Conservation (phyloP, 1,140 invertebrate genomes). For the Sminthurides bifidus region DNA sequence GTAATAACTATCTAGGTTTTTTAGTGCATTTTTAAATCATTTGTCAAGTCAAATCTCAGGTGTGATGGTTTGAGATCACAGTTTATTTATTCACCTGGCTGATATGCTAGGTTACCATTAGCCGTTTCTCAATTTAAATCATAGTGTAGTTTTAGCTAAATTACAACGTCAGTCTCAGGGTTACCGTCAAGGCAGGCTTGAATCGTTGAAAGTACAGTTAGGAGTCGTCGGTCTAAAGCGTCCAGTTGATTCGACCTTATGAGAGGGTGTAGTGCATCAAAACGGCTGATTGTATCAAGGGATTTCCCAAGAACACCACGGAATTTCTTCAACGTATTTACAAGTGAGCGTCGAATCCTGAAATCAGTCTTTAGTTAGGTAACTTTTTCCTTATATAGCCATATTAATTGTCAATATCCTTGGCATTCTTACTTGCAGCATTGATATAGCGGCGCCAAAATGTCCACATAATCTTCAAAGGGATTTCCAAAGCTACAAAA, state of each 20-base stretch:
- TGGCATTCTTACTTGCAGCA: constrained; percentile 67
- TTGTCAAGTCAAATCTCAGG: no score
- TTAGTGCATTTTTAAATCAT: no score
- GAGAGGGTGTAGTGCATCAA: constrained; percentile 47
- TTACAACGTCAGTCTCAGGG: background rate
- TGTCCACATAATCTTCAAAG: constrained; percentile 65
- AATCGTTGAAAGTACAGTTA: constrained; percentile 57
- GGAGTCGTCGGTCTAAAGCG: constrained; percentile 65
- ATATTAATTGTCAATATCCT: background rate
- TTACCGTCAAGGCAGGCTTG: constrained; percentile 49
- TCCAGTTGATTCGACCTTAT: constrained; percentile 58
- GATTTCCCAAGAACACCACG: constrained; percentile 45
- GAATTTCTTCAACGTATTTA: constrained; percentile 54
- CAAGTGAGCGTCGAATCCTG: constrained; percentile 55
- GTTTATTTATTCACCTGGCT: no score
- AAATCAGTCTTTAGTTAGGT: no score
- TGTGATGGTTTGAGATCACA: no score
- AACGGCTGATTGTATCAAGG: constrained; percentile 40
- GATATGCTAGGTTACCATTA: no score
- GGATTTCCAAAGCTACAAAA: constrained; percentile 65
- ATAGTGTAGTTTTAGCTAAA: no score
- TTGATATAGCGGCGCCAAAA: constrained; percentile 77
- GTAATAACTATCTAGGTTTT: no score
- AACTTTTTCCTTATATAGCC: no score
- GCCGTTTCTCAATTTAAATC: no score